Conservation (phyloP, 2,113 vertebrate species). For the Colinus virginianus region DNA sequence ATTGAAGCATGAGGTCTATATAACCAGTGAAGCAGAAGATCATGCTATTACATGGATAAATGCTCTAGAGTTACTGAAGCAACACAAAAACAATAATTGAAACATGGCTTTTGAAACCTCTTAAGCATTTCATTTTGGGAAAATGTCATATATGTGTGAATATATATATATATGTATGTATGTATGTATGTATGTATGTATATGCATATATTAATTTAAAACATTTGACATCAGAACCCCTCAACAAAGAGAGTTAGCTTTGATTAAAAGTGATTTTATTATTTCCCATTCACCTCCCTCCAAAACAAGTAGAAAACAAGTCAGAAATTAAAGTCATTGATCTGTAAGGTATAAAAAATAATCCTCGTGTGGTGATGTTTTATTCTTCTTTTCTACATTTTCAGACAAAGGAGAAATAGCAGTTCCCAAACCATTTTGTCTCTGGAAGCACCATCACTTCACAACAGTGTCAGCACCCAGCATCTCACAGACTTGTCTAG, state of each 20-base stretch:
- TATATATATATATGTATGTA: too few relatives aligned
- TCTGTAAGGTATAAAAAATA: background rate
- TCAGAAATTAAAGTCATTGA: slow-evolving; percentile 21
- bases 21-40: slow-evolving; percentile 78
- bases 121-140: slow-evolving; percentile 35
- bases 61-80: slow-evolving; percentile 78
- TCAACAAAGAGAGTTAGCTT: background rate
- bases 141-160: background rate
- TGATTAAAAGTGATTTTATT: slow-evolving; percentile 2
- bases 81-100: slow-evolving; percentile 79
- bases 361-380: background rate
- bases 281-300: background rate
- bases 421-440: background rate
- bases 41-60: slow-evolving; percentile 83
- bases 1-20: slow-evolving; percentile 75
- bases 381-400: background rate
- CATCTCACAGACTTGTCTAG: accelerated
- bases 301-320: background rate
- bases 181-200: background rate
- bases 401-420: background rate
- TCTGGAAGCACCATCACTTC: background rate
- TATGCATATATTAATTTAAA: background rate
- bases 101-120: slow-evolving; percentile 74
- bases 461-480: background rate
- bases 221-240: background rate